A percentile compares a stretch with the other conserved stretches of the same genome.
Evolutionary conservation across 2,797 vertebrate genomes (phyloP).

Genomic region (Eurystomus glaucurus): DNA sequence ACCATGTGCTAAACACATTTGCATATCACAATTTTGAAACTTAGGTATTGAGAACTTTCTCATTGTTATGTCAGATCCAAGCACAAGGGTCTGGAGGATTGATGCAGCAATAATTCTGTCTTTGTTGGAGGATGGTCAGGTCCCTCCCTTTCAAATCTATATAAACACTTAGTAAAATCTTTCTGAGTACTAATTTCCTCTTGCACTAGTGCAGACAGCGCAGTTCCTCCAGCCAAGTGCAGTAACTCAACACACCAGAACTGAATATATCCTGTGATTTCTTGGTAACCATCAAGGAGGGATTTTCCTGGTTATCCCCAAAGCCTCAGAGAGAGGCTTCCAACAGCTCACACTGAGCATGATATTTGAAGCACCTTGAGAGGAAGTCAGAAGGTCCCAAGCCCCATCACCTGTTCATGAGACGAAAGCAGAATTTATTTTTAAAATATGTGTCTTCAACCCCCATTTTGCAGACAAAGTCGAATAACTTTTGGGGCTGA

Average conservation of each 20-base stretch:
- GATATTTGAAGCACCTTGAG: neutral
- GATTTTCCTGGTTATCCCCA: neutral
- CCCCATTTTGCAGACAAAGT: neutral
- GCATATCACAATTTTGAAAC: neutral
- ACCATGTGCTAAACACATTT: neutral
- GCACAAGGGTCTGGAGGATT: neutral
- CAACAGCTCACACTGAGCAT: neutral
- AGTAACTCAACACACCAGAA: neutral
- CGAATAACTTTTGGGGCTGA: neutral
- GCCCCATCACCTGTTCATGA: neutral
- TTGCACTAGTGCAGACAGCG: neutral
- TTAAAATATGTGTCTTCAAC: neutral
- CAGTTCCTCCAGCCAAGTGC: neutral
- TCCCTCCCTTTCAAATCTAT: neutral
- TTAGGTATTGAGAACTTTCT: neutral
- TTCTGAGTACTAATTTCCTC: neutral
- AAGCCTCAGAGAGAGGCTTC: neutral
- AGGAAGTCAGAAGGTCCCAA: neutral
- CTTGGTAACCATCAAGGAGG: no score
- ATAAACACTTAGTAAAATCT: neutral
- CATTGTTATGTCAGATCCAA: neutral
- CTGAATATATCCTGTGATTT: neutral
- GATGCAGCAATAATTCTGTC: neutral
- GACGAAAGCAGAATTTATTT: neutral
- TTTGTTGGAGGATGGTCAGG: neutral